Conservation (phyloP, 1,140 invertebrate species). For the Platyscapa corneri region DNA sequence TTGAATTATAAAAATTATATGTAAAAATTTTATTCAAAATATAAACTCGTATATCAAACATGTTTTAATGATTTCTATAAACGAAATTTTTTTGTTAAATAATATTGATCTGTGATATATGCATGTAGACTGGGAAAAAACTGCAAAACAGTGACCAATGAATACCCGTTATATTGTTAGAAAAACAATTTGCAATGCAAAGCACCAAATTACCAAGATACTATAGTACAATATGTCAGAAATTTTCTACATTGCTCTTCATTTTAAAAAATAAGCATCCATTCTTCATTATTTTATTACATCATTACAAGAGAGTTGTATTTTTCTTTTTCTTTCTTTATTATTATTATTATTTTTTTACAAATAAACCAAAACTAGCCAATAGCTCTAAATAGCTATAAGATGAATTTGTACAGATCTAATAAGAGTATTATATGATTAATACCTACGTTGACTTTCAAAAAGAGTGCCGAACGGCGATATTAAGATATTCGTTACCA, state of each 20-base stretch:
- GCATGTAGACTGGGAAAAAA: constrained; percentile 22
- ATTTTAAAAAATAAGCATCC: neutral
- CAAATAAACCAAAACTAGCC: constrained; percentile 25
- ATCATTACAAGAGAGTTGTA: neutral
- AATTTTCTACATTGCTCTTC: neutral
- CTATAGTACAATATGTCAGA: constrained; percentile 1
- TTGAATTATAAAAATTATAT: neutral
- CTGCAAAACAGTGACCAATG: constrained; percentile 28
- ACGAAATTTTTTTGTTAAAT: constrained; percentile 4
- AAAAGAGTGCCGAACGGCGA: constrained; percentile 68
- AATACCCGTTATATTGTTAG: constrained; percentile 63
- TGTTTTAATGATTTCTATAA: constrained; percentile 11
- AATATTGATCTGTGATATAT: constrained; percentile 21
- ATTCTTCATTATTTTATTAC: constrained; percentile 3
- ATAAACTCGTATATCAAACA: too few relatives aligned
- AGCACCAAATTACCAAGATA: constrained; percentile 38
- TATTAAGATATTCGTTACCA: constrained; percentile 67
- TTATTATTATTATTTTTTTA: too few relatives aligned
- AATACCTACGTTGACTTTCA: constrained; percentile 68
- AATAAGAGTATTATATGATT: constrained; percentile 22
- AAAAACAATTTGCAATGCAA: constrained; percentile 69
- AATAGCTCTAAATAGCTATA: constrained; percentile 20
- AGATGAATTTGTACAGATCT: neutral
- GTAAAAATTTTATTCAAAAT: neutral
- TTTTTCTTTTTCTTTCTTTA: too few relatives aligned